Conservation (phyloP, 2,888 invertebrate genomes). For the Drosophila parthenogenetica region DNA sequence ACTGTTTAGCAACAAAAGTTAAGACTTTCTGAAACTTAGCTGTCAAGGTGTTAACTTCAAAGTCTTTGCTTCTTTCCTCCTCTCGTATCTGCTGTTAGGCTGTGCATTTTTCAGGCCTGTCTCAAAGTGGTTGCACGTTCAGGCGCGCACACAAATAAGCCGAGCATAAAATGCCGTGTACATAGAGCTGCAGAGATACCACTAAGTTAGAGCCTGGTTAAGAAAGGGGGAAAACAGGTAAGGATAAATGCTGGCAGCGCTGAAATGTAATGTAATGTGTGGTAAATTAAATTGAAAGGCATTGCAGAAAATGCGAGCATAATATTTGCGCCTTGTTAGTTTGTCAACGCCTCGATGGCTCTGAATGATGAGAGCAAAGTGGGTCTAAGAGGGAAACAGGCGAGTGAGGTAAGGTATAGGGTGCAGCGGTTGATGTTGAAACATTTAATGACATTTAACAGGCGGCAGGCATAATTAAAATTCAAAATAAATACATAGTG, state of each 20-base stretch:
- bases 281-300: slow-evolving; percentile 76
- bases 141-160: slow-evolving; percentile 64
- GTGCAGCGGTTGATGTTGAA: slow-evolving; percentile 42
- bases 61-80: slow-evolving; percentile 7
- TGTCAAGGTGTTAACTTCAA: slow-evolving; percentile 34
- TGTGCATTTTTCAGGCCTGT: slow-evolving; percentile 38
- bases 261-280: slow-evolving; percentile 53
- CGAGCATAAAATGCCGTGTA: slow-evolving; percentile 72
- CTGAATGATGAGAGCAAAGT: slow-evolving; percentile 62
- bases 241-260: slow-evolving; percentile 45
- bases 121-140: slow-evolving; percentile 37
- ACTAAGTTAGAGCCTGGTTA: background rate
- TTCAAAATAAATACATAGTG: slow-evolving; percentile 58
- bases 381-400: slow-evolving; percentile 2
- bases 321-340: slow-evolving; percentile 81
- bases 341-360: slow-evolving; percentile 68
- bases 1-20: background rate
- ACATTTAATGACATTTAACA: slow-evolving; percentile 78
- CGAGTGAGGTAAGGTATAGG: background rate
- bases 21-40: background rate
- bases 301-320: slow-evolving; percentile 67
- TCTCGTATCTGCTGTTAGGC: background rate
- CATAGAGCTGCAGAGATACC: slow-evolving; percentile 9
- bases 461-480: slow-evolving; percentile 74
- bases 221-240: slow-evolving; percentile 5